phyloP scores from a whole-genome alignment of 1,140 invertebrate genomes.

The Hypothenemus hampei region DNA sequence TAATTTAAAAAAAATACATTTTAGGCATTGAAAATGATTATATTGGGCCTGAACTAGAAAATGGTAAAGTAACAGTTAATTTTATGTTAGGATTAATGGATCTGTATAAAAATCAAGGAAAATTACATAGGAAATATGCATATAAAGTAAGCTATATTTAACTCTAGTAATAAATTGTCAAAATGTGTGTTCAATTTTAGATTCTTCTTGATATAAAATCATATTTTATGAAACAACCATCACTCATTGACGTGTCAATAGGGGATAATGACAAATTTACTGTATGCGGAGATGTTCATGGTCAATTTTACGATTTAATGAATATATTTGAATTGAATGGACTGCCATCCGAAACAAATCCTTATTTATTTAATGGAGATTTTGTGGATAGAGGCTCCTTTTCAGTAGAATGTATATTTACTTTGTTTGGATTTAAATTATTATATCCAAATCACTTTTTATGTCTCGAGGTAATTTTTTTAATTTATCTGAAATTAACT shows the following conservation, averaged over 20 bases:
- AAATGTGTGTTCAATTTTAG: conserved; percentile 49
- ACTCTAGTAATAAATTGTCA: not conserved
- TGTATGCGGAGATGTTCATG: conserved; percentile 99
- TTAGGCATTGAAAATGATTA: conserved; percentile 93
- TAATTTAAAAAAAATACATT: conserved; percentile 17
- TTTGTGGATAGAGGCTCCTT: conserved; percentile 99
- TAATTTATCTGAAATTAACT: not conserved
- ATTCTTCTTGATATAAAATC: conserved; percentile 89
- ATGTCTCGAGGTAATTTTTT: conserved; percentile 79
- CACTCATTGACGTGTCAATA: conserved; percentile 86
- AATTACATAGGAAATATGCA: conserved; percentile 94
- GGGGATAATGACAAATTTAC: conserved; percentile 91
- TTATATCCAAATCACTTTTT: conserved; percentile 94
- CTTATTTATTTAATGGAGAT: conserved; percentile 98
- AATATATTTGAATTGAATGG: conserved; percentile 98
- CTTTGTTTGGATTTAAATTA: conserved; percentile 94
- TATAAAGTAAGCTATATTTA: conserved; percentile 71
- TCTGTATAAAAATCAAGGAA: conserved; percentile 87
- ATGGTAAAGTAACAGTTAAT: conserved; percentile 79
- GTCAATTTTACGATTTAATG: conserved; percentile 97
- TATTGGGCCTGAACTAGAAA: conserved; percentile 81
- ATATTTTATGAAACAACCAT: conserved; percentile 78
- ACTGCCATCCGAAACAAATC: conserved; percentile 89
- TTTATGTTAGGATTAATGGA: conserved; percentile 86
- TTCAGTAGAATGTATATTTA: conserved; percentile 98